Evolutionary conservation across 1,140 invertebrate genomes (phyloP), one percentile per base, ranked within the genome.

Genomic region (Aphelinus atriplicis): DNA sequence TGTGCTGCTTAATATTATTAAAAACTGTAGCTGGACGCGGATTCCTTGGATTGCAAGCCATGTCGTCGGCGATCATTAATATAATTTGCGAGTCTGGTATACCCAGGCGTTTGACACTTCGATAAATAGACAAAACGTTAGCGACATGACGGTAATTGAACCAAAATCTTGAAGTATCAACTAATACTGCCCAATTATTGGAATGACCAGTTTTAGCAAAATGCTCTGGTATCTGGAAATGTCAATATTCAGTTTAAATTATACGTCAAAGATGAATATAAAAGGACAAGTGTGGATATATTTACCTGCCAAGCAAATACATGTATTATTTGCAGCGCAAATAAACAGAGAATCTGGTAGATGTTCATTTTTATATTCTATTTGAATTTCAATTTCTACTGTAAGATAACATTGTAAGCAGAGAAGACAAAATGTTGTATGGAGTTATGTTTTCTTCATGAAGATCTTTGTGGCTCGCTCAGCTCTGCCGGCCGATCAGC

Each of bases 81-180:
- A 99, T 99, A 64, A 99, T 99, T 88, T 96, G 94, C 65, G 94
- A 95, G 85, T 99, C 97, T 5, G 98, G 98, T 78, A 99, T 99
- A 53, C 98, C 98, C 1, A 99, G 89, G 42, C 98, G 90, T 88
- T 99, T 99, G 0, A 99, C 97, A 84, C 97, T 98, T 0, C 97
- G 91, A 84, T 99, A 99, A 81, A 99, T 97, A 0, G 98, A 99
- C 55, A 99, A 88, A 0, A 99, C 98, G 88, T 99, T 99, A 1
- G 98, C 97, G 9, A 99, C 97, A 92, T 99, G 98, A 53, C 98
- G 91, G 86, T 99, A 99, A 87, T 99, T 99, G 81, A 99, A 99
- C 98, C 98, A 99, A 89, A 99, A 99, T 71, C 98, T 89, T 1
- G 97, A 99, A 0, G 98, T 98, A 84, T 99, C 97, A 0, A 99